A percentile compares a stretch with the other conserved stretches of the same genome.
These are phyloP conservation scores for Tetragnatha versicolor DNA, from an alignment of 1,140 invertebrate species.

Conservation along the genomic window DNA sequence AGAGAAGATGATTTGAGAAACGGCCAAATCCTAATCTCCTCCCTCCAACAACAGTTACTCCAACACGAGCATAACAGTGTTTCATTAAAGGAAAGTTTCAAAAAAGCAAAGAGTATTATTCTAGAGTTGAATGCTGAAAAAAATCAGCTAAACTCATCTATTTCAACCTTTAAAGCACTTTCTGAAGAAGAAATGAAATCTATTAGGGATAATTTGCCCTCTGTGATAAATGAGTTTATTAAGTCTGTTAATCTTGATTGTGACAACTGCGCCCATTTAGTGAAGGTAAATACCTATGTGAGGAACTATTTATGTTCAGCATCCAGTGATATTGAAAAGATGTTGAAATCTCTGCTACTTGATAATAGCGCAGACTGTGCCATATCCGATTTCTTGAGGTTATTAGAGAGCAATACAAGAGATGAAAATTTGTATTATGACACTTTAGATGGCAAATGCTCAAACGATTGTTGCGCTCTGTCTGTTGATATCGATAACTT, in stretches of 20 bases:
- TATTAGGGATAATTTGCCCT: background rate
- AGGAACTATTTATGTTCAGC: no score
- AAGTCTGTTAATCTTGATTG: no score
- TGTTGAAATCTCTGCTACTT: no score
- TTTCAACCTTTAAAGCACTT: background rate
- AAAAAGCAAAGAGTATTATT: background rate
- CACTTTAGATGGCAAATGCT: background rate
- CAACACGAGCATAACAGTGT: background rate
- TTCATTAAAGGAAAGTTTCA: background rate
- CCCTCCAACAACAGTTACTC: background rate
- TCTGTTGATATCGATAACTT: background rate
- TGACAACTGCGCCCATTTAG: background rate
- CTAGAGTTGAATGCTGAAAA: slow-evolving; percentile 3
- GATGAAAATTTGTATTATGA: no score
- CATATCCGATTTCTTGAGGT: no score
- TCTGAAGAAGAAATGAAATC: background rate
- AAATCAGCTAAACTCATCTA: background rate
- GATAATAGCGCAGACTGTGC: no score
- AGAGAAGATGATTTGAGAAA: slow-evolving; percentile 16
- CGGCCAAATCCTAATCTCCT: background rate
- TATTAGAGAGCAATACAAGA: no score
- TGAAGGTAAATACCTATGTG: background rate
- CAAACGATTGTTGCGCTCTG: slow-evolving; percentile 6
- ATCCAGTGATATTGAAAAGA: no score
- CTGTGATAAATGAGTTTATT: background rate